Percentiles rank a stretch among this genome's conserved stretches.
phyloP scores from a whole-genome alignment of 2,888 invertebrate genomes.

The Microplitis manilae region DNA sequence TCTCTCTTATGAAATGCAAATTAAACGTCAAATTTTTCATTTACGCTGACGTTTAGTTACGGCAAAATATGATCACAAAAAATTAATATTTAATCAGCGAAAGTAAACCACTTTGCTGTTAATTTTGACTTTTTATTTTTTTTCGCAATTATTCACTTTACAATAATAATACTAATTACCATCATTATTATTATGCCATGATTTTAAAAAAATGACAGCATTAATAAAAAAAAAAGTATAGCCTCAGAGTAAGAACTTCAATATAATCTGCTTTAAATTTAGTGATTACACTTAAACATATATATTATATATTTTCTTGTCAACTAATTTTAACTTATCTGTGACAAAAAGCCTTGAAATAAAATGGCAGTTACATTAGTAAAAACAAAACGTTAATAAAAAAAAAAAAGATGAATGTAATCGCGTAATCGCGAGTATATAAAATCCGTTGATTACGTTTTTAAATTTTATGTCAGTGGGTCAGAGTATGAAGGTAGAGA shows the following conservation, averaged over 20 bases:
- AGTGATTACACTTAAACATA: background rate
- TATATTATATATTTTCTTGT: background rate
- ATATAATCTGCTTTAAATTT: background rate
- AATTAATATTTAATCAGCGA: background rate
- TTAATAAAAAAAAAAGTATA: background rate
- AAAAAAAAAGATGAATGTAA: background rate
- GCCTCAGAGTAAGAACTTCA: background rate
- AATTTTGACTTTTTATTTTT: background rate
- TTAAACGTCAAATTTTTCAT: too few relatives aligned
- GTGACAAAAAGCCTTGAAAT: slow-evolving; percentile 1
- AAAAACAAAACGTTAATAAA: background rate
- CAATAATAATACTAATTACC: background rate
- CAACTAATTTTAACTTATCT: background rate
- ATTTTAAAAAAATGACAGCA: background rate
- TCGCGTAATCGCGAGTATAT: slow-evolving; percentile 12
- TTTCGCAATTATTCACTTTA: background rate
- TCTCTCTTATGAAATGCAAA: too few relatives aligned
- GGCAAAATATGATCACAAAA: too few relatives aligned
- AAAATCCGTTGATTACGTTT: slow-evolving; percentile 21
- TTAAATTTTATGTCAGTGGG: slow-evolving; percentile 63
- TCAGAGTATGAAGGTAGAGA: slow-evolving; percentile 54
- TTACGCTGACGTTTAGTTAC: too few relatives aligned
- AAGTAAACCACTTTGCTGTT: slow-evolving; percentile 12
- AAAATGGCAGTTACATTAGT: slow-evolving; percentile 3
- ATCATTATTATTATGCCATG: background rate